phyloP scores from a whole-genome alignment of 2,888 invertebrate genomes.

The Coleophora flavipennella region DNA sequence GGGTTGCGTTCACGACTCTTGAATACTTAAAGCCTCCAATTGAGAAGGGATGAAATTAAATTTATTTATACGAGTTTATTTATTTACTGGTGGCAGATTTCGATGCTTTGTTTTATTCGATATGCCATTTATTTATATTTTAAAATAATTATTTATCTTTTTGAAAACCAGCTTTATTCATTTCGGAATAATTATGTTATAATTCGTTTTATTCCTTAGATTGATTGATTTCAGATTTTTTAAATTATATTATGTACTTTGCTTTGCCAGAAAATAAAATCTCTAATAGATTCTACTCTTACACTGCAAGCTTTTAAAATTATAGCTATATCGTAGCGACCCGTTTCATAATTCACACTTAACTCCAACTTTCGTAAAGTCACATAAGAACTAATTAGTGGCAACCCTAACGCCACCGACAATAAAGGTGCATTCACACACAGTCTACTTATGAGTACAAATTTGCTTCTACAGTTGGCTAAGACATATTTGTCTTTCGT shows the following conservation, averaged over 20 bases:
- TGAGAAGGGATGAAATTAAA: conserved; percentile 66
- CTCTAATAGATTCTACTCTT: no score
- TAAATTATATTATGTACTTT: no score
- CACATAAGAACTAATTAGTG: conserved; percentile 41
- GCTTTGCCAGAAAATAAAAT: no score
- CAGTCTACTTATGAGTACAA: conserved; percentile 59
- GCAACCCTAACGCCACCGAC: conserved; percentile 40
- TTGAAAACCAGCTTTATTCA: no score
- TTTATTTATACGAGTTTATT: conserved; percentile 66
- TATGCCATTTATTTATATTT: conserved; percentile 21
- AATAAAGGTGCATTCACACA: conserved; percentile 60
- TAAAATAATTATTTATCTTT: conserved; percentile 6
- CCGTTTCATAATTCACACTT: conserved; percentile 20
- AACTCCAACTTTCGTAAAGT: conserved; percentile 23
- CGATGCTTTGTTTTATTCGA: conserved; percentile 30
- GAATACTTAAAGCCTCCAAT: conserved; percentile 70
- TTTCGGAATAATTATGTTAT: no score
- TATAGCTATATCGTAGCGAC: no score
- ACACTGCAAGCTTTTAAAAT: no score
- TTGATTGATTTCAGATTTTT: no score
- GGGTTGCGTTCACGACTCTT: conserved; percentile 68
- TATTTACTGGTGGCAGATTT: conserved; percentile 49
- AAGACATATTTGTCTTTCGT: conserved; percentile 65
- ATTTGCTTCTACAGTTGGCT: conserved; percentile 55
- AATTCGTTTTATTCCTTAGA: no score